Conservation (phyloP, 2,113 vertebrate species). For the Ornithorhynchus anatinus region DNA sequence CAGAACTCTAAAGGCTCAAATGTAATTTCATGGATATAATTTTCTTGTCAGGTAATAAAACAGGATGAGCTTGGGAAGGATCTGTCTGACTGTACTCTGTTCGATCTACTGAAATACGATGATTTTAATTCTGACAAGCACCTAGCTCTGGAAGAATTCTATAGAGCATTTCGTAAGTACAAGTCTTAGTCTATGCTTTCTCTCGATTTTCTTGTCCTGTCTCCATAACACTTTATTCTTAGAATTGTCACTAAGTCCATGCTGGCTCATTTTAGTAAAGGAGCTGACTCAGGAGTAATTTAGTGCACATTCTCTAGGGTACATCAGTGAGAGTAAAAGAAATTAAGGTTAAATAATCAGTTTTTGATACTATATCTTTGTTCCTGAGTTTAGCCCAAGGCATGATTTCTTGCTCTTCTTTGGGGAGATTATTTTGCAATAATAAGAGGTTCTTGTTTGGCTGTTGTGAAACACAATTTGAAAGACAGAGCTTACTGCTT, state of each 20-base stretch:
- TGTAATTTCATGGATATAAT: constrained; percentile 68
- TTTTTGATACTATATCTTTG: neutral
- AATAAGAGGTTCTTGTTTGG: neutral
- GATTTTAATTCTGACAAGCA: constrained; percentile 86
- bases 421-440: neutral
- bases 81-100: constrained; percentile 84
- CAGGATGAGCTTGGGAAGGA: constrained; percentile 85
- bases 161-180: constrained; percentile 90
- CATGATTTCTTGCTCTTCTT: neutral
- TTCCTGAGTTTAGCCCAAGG: neutral
- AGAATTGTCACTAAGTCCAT: neutral
- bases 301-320: neutral
- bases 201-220: neutral
- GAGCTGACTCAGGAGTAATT: neutral
- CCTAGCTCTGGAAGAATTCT: constrained; percentile 89
- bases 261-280: neutral
- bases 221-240: neutral
- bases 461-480: neutral
- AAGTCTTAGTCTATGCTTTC: neutral
- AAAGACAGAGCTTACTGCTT: neutral
- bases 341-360: neutral
- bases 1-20: constrained; percentile 40
- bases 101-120: constrained; percentile 92
- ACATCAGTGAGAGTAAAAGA: neutral
- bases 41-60: constrained; percentile 89